phyloP scores from a whole-genome alignment of 1,140 invertebrate species.

The Drosophila fuyamai region DNA sequence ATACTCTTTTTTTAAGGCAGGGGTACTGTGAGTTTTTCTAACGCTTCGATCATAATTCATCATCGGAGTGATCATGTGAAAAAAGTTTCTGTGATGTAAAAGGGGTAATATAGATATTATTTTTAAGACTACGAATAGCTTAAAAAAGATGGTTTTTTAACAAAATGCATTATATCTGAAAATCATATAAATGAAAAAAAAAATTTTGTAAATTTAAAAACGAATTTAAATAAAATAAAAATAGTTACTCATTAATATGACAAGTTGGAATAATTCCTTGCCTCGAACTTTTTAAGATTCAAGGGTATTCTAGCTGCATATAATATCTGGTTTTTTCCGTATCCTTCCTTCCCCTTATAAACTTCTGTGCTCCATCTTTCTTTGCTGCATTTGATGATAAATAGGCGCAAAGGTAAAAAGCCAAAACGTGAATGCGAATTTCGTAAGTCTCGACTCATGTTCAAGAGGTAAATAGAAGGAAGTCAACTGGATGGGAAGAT shows the following conservation, averaged over 20 bases:
- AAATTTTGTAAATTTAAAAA: no score
- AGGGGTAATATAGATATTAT: no score
- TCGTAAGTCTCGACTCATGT: constrained; percentile 59
- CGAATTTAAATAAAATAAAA: neutral
- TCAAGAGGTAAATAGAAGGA: constrained; percentile 49
- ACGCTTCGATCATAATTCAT: constrained; percentile 54
- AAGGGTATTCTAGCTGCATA: constrained; percentile 20
- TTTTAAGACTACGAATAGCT: no score
- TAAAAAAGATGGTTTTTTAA: no score
- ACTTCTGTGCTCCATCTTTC: constrained; percentile 36
- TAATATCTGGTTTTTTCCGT: neutral
- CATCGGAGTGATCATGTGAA: constrained; percentile 44
- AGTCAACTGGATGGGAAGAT: constrained; percentile 9
- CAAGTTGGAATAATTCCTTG: neutral
- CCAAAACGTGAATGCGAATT: constrained; percentile 81
- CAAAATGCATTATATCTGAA: no score
- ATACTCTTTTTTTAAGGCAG: constrained; percentile 23
- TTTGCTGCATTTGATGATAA: constrained; percentile 76
- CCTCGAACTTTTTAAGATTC: neutral
- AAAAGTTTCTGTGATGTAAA: no score
- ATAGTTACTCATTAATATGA: neutral
- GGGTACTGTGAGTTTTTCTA: constrained; percentile 39
- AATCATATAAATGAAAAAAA: no score
- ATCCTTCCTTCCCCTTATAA: neutral
- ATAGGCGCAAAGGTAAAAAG: constrained; percentile 82